Evolutionary conservation across 1,140 invertebrate species (phyloP).

Genomic region (Cotesia vestalis): DNA sequence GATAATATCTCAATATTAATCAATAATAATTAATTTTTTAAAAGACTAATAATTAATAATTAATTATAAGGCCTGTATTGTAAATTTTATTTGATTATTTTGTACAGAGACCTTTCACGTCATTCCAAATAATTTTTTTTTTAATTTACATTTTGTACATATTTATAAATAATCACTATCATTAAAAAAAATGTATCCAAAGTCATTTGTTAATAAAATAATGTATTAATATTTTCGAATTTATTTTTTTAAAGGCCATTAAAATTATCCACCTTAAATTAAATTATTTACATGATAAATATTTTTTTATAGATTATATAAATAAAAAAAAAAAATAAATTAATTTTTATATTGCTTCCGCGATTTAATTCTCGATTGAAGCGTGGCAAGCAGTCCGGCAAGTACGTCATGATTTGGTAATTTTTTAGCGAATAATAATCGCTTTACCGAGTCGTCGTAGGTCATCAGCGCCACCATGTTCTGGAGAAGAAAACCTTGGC

Average conservation of each 20-base stretch:
- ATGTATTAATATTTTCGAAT: too few species aligned
- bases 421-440: conserved; percentile 87
- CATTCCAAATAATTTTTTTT: too few species aligned
- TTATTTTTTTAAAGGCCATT: too few species aligned
- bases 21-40: too few species aligned
- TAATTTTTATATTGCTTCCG: conserved; percentile 59
- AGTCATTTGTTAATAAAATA: too few species aligned
- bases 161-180: too few species aligned
- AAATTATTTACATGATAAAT: not conserved
- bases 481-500: conserved; percentile 89
- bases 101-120: too few species aligned
- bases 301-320: not conserved
- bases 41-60: not conserved
- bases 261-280: too few species aligned
- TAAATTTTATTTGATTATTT: too few species aligned
- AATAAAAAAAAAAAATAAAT: conserved; percentile 9
- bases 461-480: conserved; percentile 93
- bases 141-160: too few species aligned
- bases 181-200: too few species aligned
- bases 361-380: conserved; percentile 82
- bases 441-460: conserved; percentile 89
- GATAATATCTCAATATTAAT: too few species aligned
- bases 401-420: conserved; percentile 90
- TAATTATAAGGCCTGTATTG: not conserved
- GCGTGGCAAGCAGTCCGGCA: conserved; percentile 78